A percentile compares a stretch with the other conserved stretches of the same genome.
Evolutionary conservation across 64 coral and sea anemone species (phyloP).

Genomic region (Trachythela sp.): DNA sequence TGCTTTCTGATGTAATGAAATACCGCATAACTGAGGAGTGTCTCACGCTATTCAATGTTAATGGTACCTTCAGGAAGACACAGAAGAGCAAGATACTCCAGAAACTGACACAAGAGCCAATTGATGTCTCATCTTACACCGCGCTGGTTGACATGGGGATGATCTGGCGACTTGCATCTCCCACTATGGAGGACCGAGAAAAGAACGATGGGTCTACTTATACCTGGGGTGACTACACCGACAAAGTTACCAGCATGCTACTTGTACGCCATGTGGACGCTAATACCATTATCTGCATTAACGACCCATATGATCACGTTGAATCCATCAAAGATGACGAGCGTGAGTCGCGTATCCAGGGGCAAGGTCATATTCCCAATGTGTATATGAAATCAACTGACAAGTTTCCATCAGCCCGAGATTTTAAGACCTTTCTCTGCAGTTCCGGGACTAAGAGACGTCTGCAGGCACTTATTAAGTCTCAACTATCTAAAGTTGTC

Average conservation of each 20-base stretch:
- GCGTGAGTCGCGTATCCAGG: background rate
- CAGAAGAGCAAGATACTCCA: slow-evolving; percentile 28
- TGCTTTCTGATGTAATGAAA: background rate
- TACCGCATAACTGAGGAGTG: slow-evolving; percentile 10
- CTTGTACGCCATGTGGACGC: background rate
- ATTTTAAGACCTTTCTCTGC: background rate
- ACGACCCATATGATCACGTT: background rate
- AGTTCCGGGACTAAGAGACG: background rate
- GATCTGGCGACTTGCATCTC: background rate
- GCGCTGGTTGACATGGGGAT: slow-evolving; percentile 14
- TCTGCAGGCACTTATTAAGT: background rate
- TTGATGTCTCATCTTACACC: background rate
- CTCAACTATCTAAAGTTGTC: slow-evolving; percentile 1
- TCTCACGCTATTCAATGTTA: background rate
- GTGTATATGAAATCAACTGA: background rate
- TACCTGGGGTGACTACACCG: background rate
- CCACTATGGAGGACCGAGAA: background rate
- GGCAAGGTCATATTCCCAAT: background rate
- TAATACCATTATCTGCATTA: background rate
- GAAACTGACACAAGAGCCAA: background rate
- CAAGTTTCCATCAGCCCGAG: background rate
- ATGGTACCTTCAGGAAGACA: slow-evolving; percentile 9
- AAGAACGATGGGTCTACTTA: background rate
- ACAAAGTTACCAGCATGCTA: background rate
- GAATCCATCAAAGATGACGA: slow-evolving; percentile 15